These are phyloP conservation scores for Lepus timidus DNA, from an alignment of 2,113 vertebrate species.

Conservation along the genomic window DNA sequence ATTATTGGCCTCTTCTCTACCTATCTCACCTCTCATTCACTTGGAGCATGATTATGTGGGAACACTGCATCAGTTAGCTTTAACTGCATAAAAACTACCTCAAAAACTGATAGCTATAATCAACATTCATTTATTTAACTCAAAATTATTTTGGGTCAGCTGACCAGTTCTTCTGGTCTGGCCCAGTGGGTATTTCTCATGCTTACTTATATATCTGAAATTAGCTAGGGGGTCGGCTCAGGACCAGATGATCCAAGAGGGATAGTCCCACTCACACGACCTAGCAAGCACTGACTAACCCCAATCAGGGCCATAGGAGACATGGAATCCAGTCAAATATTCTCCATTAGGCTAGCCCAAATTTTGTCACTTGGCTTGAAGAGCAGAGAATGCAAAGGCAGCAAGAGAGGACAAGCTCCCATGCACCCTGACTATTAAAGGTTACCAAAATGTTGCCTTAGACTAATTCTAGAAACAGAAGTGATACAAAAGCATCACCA, in stretches of 20 bases:
- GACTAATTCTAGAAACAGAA: slow-evolving; percentile 52
- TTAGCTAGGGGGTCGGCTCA: neutral
- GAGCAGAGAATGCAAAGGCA: neutral
- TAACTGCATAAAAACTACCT: slow-evolving; percentile 24
- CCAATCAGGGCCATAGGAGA: neutral
- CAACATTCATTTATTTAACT: neutral
- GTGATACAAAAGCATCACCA: neutral
- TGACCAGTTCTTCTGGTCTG: neutral
- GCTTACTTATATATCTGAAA: neutral
- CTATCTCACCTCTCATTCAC: neutral
- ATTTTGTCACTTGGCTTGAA: neutral
- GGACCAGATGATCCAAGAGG: neutral
- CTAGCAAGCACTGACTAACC: neutral
- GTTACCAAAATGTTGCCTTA: slow-evolving; percentile 4
- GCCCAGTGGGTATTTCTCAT: neutral
- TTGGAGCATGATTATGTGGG: neutral
- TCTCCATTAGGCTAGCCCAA: neutral
- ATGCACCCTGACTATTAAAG: neutral
- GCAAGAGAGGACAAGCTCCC: neutral
- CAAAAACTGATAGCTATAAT: neutral
- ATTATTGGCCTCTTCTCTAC: neutral
- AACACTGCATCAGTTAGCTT: neutral
- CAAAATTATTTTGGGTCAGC: neutral
- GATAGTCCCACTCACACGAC: neutral
- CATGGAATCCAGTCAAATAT: neutral